Base-by-base conservation (phyloP, 2,113 vertebrate species). In the Orcinus orca region DNA sequence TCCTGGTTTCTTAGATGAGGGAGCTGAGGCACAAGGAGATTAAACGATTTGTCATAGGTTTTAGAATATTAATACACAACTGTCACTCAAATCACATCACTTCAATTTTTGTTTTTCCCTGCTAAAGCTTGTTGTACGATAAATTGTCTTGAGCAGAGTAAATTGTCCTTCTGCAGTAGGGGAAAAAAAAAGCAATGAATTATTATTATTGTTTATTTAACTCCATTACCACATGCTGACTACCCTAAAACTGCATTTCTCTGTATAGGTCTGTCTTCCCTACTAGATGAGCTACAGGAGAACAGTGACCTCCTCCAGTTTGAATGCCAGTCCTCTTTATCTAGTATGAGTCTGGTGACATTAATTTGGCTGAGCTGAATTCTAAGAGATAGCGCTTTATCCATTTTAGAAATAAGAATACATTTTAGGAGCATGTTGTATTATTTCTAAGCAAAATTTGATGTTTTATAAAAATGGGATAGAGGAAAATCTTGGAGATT, bases 1-100 rank as follows among this genome's bases (percentile, higher is more conserved):
- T 29, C 58, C 94, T 88, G 67, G 80, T 94, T 96, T 96, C 44
- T 92, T 89, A 95, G 33, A 67, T 20, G 25, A 88, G 60, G 14
- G 8, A 62, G 13, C 15, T 33, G 44, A 89, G 31, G 5, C 11
- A 29, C 20, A 55, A 80, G 21, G 20, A 96, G 12, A 86, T 11
- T 29, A 29, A 79, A 4, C 68, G 44, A 63, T 67, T 92, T 92
- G 33, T 77, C 20, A 44, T 67, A 77, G 84, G 23, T n/a, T 89
- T 87, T 65, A 9, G 21, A 68, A 25, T 62, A 76, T 76, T 63
- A 80, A 63, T 73, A 74, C 2, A 65, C 20, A 96, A 41, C 11
- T 7, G 4, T 65, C 68, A 65, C 23, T 92, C 67, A 83, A 55
- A 77, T 33, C 25, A 31, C 6, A 84, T 50, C 13, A 25, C 20